Base-by-base conservation (phyloP, 2,888 invertebrate genomes). In the Nephrotoma flavescens region DNA sequence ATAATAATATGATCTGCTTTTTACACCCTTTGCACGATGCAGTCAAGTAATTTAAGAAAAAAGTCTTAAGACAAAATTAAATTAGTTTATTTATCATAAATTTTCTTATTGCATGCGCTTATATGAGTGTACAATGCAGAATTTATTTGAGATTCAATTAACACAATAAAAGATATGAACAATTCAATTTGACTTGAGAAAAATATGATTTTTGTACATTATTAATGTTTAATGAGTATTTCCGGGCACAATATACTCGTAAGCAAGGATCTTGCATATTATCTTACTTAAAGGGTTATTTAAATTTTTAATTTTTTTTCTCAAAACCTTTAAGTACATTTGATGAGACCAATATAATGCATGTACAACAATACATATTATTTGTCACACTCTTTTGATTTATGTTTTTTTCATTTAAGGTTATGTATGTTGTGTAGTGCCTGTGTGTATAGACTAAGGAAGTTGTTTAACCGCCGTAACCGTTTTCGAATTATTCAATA, bases 401-500 rank as follows among this genome's bases (percentile, higher is more conserved):
- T 84, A 42, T 84, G 12, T 84, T 42, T 84, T 6, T 42, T 5
- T 41, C 4, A 0, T 84, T 42, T 84, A 47, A n/a, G 11, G 31
- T 31, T 52, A 52, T 52, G 15, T 52, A 52, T 15, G 2, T 6
- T 52, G 11, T 15, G n/a, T 31, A 31, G 31, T 31, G 31, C 2
- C 31, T 31, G 31, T 2, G 71, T 71, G 31, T 71, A 12, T 71
- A 71, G 31, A 71, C 71, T 71, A 45, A 88, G 88, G 88, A 88
- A 88, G 87, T 87, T 47, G 87, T 87, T 87, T 87, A 87, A 88
- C 88, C 88, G 87, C 88, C 87, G 88, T 88, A 87, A 88, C 88
- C 86, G 87, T 87, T 87, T 86, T 47, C n/a, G 71, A 86, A 85
- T 85, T 85, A 84, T 84, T 84, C 42, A 84, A 84, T 84, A 84